Base-by-base conservation (phyloP, 2,797 vertebrate species). In the Neosalanx taihuensis region DNA sequence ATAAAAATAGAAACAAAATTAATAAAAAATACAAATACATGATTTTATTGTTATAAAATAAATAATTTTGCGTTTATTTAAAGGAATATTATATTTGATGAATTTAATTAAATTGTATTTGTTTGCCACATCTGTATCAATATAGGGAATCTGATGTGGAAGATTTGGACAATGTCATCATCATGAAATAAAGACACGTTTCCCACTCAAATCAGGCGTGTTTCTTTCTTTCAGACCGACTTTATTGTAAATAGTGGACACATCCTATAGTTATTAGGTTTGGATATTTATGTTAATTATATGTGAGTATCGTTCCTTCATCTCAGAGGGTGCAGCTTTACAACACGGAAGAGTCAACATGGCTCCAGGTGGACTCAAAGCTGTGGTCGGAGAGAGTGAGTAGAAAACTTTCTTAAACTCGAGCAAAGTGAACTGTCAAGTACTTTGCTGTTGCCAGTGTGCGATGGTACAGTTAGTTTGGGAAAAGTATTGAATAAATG, bases 351-450 rank as follows among this genome's bases (percentile, higher is more conserved):
- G 83, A 81, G 84, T 83, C 76, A 92, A 93, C 84, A 94, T 94
- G 93, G 92, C 93, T 87, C 90, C 92, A 75, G 89, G 77, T 79
- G 93, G 93, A 67, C 84, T 94, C 68, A 94, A 94, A 77, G 89
- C 91, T 70, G 75, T 93, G 51, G 93, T 93, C 0, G 92, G 90
- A 58, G 92, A 94, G 71, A 94, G 93, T 94, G 90, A 93, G 93
- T 91, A 60, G 67, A 0, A 53, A 2, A 29, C 74, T 57, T 13
- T 0, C 69, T 6, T 13, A 17, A 5, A 29, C 35, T 13, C 33
- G 1, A 0, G 37, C 3, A 64, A 2, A 0, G 57, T 68, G 0
- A 20, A 3, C 23, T 18, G 10, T 10, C 12, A 61, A 61, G 7
- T 61, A 29, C 2, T 60, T 56, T 56, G 3, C 0, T 56, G 51